A percentile compares a stretch with the other conserved stretches of the same genome.
Conservation (phyloP, 2,797 vertebrate genomes). For the Eutrigla gurnardus region DNA sequence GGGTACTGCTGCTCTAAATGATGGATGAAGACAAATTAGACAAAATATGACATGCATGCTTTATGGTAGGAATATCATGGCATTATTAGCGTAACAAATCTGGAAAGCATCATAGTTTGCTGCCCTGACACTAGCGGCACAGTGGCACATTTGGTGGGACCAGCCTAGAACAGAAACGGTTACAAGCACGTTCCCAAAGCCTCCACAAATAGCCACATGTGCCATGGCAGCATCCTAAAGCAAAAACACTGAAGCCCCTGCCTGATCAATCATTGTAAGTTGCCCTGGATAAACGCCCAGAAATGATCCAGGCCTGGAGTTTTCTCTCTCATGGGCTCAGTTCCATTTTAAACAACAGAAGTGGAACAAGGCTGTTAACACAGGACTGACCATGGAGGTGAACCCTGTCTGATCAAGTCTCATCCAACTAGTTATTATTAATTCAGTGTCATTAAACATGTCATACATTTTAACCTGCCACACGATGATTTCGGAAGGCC, state of each 20-base stretch:
- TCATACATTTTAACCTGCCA: background rate
- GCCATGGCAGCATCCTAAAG: conserved; percentile 11
- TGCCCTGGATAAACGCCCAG: conserved; percentile 32
- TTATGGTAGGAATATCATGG: background rate
- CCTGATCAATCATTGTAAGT: conserved; percentile 46
- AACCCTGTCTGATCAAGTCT: conserved; percentile 7
- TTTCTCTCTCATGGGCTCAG: conserved; percentile 49
- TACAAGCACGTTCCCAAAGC: conserved; percentile 29
- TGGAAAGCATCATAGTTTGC: background rate
- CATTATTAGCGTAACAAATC: background rate
- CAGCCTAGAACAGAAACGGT: conserved; percentile 12
- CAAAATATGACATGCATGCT: background rate
- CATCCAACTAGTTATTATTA: background rate
- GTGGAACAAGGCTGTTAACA: conserved; percentile 33
- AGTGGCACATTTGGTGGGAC: background rate
- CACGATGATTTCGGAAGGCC: conserved; percentile 13
- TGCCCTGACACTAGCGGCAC: conserved; percentile 6
- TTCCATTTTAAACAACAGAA: conserved; percentile 43
- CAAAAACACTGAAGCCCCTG: conserved; percentile 12
- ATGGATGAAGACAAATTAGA: background rate
- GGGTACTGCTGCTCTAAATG: background rate
- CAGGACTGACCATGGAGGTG: conserved; percentile 13
- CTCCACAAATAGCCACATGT: conserved; percentile 31
- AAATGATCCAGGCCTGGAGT: conserved; percentile 27
- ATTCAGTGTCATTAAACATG: background rate